A percentile compares a stretch with the other conserved stretches of the same genome.
Conservation (phyloP, 2,113 vertebrate genomes). For the Echinops telfairi region DNA sequence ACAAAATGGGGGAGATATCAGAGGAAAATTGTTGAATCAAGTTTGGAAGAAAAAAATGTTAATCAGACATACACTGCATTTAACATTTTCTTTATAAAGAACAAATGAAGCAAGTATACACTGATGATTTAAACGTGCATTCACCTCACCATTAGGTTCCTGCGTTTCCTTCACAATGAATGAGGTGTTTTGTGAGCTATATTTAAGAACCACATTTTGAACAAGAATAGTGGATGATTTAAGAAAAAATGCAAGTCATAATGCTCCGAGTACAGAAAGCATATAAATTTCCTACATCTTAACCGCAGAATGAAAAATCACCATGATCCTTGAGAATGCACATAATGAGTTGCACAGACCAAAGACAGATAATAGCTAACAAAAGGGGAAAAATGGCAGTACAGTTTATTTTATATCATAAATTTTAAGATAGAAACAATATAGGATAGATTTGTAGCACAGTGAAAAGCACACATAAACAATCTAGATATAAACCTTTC, state of each 20-base stretch:
- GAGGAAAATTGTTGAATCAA: neutral
- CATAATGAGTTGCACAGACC: slow-evolving; percentile 57
- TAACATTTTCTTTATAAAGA: slow-evolving; percentile 32
- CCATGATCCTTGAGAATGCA: neutral
- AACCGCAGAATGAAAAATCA: slow-evolving; percentile 51
- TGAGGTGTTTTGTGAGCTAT: neutral
- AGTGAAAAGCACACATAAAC: neutral
- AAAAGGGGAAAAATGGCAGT: slow-evolving; percentile 52
- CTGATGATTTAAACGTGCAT: slow-evolving; percentile 38
- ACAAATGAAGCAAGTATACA: neutral
- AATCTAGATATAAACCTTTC: neutral
- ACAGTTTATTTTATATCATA: slow-evolving; percentile 29
- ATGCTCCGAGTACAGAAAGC: neutral
- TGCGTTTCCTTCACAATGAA: neutral
- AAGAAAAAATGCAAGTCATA: slow-evolving; percentile 7
- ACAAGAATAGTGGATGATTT: neutral
- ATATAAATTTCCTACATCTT: neutral
- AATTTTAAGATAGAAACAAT: neutral
- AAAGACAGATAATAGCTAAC: slow-evolving; percentile 1
- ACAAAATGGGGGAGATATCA: neutral
- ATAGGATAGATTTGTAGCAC: neutral
- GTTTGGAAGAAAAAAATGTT: slow-evolving; percentile 6
- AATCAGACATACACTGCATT: neutral
- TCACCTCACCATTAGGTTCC: neutral
- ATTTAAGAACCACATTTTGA: slow-evolving; percentile 60